Base-by-base conservation (phyloP, 1,140 invertebrate species). In the Melitaea cinxia region DNA sequence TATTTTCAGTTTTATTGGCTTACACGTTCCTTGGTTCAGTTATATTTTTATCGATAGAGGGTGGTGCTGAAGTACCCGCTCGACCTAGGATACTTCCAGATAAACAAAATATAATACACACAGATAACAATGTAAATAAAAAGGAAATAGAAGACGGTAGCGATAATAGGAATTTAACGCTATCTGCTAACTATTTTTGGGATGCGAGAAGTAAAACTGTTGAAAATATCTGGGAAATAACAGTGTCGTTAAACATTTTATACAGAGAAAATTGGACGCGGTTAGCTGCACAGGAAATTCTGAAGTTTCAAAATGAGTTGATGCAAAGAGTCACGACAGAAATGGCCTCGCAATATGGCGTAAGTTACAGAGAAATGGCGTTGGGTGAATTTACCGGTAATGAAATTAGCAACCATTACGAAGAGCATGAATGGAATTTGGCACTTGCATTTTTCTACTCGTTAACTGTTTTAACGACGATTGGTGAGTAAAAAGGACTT, bases 191-290 rank as follows among this genome's bases (percentile, higher is more conserved):
- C 68, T 89, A 88, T 68, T 91, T 91, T 62, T 87, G 89, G 77
- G 91, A 96, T 66, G 94, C 94, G 0, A 92, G 96, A 62, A 93
- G 94, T 19, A 94, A 93, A 76, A 96, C 96, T 6, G 96, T 97
- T 9, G 95, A 96, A 82, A 96, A 95, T 83, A 96, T 99, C 70
- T 99, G 98, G 98, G 96, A 98, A 80, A 98, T 98, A 54, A 99
- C 98, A 19, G 96, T 97, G 72, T 96, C 95, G 63, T 92, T 99
- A 42, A 98, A 98, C 91, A 98, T 98, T 73, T 93, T 99, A 21
- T 98, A 99, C 87, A 94, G 96, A 77, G 96, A 98, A 83, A 99
- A 99, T 90, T 99, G 97, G 97, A 98, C 97, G 49, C 92, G 95
- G 75, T 66, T 92, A 23, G 91, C 91, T 54, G 91, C 88, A 35